phyloP scores from a whole-genome alignment of 1,140 invertebrate genomes.

The Sinella curviseta region DNA sequence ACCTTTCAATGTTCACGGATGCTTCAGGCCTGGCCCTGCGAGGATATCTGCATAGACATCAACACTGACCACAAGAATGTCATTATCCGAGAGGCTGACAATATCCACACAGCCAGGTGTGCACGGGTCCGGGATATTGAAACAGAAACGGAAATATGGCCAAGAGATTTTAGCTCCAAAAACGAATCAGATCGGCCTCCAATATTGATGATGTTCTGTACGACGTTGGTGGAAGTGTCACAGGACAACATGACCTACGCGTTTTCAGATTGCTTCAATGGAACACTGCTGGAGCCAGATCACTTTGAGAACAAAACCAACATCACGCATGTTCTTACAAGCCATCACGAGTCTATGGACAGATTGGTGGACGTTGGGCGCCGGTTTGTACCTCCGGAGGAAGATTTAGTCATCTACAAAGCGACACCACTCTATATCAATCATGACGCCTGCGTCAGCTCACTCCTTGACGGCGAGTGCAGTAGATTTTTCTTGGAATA shows the following conservation, averaged over 20 bases:
- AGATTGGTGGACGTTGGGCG: constrained; percentile 48
- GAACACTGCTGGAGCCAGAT: constrained; percentile 66
- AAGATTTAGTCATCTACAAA: constrained; percentile 78
- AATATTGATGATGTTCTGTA: constrained; percentile 48
- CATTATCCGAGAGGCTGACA: constrained; percentile 78
- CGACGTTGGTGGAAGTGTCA: constrained; percentile 50
- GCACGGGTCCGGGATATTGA: constrained; percentile 52
- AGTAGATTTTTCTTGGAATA: constrained; percentile 78
- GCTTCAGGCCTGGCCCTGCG: constrained; percentile 83
- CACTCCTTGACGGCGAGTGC: constrained; percentile 77
- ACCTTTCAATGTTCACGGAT: no score
- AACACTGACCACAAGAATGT: constrained; percentile 83
- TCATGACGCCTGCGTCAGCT: constrained; percentile 85
- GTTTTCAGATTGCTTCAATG: constrained; percentile 81
- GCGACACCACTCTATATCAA: constrained; percentile 82
- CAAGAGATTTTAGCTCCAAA: constrained; percentile 62
- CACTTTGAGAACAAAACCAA: constrained; percentile 68
- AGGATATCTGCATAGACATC: constrained; percentile 86
- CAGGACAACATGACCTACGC: constrained; percentile 64
- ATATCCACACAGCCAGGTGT: constrained; percentile 67
- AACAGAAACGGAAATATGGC: constrained; percentile 72
- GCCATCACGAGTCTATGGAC: constrained; percentile 66
- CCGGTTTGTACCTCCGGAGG: constrained; percentile 70
- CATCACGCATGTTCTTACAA: constrained; percentile 71
- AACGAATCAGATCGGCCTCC: constrained; percentile 33